Evolutionary conservation across 2,113 vertebrate genomes (phyloP).

Genomic region (Pseudopipra pipra): DNA sequence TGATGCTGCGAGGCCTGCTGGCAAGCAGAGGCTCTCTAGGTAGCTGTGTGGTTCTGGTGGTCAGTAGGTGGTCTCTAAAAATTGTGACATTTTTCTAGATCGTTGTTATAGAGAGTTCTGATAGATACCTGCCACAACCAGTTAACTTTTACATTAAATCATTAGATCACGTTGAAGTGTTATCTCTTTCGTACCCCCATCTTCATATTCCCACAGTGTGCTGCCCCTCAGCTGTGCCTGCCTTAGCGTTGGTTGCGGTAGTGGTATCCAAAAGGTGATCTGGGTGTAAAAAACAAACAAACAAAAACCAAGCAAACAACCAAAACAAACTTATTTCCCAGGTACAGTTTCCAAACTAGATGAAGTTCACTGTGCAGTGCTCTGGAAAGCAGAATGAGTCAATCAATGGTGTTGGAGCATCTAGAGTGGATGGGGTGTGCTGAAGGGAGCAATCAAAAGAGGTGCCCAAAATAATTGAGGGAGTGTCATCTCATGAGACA

Average conservation of each 20-base stretch:
- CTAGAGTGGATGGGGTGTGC: not conserved
- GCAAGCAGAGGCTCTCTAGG: not conserved
- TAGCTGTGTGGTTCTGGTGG: not conserved
- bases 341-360: not conserved
- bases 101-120: not conserved
- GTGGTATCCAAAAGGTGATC: not conserved
- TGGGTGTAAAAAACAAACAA: not conserved
- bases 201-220: not conserved
- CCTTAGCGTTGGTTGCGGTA: not conserved
- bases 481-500: rapidly evolving
- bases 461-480: not conserved
- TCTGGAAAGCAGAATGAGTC: not conserved
- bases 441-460: not conserved
- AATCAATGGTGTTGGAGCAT: not conserved
- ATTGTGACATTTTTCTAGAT: not conserved
- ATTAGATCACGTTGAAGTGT: not conserved
- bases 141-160: not conserved
- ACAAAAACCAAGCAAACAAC: not conserved
- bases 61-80: not conserved
- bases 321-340: not conserved
- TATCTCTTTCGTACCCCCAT: not conserved
- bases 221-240: not conserved
- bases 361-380: not conserved
- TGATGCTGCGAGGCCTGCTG: not conserved
- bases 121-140: not conserved